phyloP scores from a whole-genome alignment of 2,888 invertebrate species.

The Digitonthophagus gazella region DNA sequence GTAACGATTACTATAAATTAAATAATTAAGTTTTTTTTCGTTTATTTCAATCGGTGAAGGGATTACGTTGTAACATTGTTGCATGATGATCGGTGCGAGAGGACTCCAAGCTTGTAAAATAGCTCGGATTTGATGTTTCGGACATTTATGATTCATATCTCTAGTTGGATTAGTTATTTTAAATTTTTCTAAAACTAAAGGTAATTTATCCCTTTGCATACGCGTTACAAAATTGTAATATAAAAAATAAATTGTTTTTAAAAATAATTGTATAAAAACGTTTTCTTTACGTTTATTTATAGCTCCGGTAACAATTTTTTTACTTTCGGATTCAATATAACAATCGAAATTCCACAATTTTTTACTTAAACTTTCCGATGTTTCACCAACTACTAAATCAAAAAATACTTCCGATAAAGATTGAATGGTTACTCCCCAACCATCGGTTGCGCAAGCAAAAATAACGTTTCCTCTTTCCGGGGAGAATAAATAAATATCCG shows the following conservation, averaged over 20 bases:
- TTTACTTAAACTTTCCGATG: conserved; percentile 67
- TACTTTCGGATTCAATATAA: conserved; percentile 81
- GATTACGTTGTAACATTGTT: conserved; percentile 77
- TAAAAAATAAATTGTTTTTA: conserved; percentile 88
- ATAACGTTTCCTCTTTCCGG: conserved; percentile 94
- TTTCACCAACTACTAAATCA: conserved; percentile 56
- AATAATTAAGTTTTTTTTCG: conserved; percentile 75
- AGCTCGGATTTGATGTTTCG: conserved; percentile 74
- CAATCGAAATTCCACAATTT: conserved; percentile 91
- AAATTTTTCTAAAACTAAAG: conserved; percentile 70
- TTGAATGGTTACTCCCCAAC: conserved; percentile 76
- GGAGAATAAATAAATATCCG: conserved; percentile 78
- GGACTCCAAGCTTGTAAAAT: conserved; percentile 90
- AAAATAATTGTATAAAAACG: conserved; percentile 85
- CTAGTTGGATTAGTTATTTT: conserved; percentile 68
- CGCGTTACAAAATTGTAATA: conserved; percentile 79
- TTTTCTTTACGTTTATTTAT: conserved; percentile 90
- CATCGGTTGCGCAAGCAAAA: conserved; percentile 94
- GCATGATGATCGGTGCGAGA: conserved; percentile 75
- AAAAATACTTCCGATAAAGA: conserved; percentile 47
- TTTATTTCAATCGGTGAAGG: conserved; percentile 77
- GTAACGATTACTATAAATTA: conserved; percentile 66
- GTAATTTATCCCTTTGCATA: conserved; percentile 73
- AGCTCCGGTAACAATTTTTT: conserved; percentile 82
- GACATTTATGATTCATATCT: conserved; percentile 77